A percentile compares a stretch with the other conserved stretches of the same genome.
Conservation (phyloP, 1,140 invertebrate species). For the Drosophila quadrilineata region DNA sequence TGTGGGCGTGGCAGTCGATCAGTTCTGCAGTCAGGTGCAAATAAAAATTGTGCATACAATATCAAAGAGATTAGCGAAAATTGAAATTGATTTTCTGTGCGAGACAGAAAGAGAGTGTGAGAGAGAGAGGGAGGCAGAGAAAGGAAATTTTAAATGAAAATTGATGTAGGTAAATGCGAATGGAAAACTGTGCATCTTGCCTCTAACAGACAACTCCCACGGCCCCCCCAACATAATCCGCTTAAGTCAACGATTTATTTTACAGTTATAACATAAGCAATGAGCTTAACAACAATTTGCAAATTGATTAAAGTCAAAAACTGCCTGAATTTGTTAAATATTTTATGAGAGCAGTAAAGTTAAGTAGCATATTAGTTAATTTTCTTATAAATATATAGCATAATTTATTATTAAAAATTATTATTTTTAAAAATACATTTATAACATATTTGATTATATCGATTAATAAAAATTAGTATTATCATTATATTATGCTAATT, state of each 20-base stretch:
- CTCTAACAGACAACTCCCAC: not conserved
- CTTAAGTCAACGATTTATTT: constrained; percentile 42
- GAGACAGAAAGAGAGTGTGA: too few relatives aligned
- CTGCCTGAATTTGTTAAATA: too few relatives aligned
- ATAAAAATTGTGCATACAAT: not conserved
- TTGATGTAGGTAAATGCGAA: constrained; percentile 32
- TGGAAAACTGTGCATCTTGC: not conserved
- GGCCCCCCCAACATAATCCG: constrained; percentile 16
- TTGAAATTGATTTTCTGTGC: constrained; percentile 49
- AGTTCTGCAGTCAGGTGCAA: constrained; percentile 13
- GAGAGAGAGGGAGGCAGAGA: too few relatives aligned
- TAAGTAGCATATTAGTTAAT: too few relatives aligned
- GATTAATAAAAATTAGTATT: too few relatives aligned
- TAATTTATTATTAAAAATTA: too few relatives aligned
- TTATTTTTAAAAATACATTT: too few relatives aligned
- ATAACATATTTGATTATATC: too few relatives aligned
- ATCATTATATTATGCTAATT: too few relatives aligned
- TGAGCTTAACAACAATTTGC: not conserved
- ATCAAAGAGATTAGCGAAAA: constrained; percentile 43
- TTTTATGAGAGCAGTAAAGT: too few relatives aligned
- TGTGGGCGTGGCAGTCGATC: not conserved
- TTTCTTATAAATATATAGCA: too few relatives aligned
- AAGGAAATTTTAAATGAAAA: constrained; percentile 40
- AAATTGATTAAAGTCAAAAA: constrained; percentile 9
- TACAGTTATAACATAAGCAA: constrained; percentile 25